Percentiles rank a stretch among this genome's conserved stretches.
phyloP scores from a whole-genome alignment of 2,113 vertebrate genomes.

The Axis porcinus region DNA sequence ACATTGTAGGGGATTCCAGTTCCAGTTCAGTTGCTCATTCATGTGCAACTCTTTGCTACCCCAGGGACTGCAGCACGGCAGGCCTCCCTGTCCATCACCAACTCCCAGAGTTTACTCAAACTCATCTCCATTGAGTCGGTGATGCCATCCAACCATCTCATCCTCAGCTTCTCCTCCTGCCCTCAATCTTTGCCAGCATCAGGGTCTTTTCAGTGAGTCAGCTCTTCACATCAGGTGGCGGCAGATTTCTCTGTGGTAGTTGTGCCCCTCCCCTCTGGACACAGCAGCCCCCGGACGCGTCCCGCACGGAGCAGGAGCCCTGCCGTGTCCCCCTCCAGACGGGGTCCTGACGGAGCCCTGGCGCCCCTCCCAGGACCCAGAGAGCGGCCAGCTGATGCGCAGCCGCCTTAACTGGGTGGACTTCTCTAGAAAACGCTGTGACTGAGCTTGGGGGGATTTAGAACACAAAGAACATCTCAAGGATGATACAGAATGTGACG shows the following conservation, averaged over 20 bases:
- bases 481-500: background rate
- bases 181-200: background rate
- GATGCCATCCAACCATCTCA: background rate
- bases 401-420: rapidly evolving
- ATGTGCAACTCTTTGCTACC: background rate
- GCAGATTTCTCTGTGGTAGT: background rate
- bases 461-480: background rate
- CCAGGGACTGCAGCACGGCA: background rate
- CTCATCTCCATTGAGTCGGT: background rate
- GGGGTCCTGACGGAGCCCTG: background rate
- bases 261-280: background rate
- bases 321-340: background rate
- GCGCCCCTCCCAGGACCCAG: background rate
- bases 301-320: rapidly evolving
- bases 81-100: background rate
- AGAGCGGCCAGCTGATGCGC: background rate
- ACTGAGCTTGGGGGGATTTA: background rate
- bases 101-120: background rate
- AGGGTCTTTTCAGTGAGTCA: background rate
- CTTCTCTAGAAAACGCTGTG: background rate
- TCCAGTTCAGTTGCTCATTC: background rate
- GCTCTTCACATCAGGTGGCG: background rate
- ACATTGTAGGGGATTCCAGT: background rate
- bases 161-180: background rate
- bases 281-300: rapidly evolving